Conservation (phyloP, 2,888 invertebrate genomes). For the Dione vanillae region DNA sequence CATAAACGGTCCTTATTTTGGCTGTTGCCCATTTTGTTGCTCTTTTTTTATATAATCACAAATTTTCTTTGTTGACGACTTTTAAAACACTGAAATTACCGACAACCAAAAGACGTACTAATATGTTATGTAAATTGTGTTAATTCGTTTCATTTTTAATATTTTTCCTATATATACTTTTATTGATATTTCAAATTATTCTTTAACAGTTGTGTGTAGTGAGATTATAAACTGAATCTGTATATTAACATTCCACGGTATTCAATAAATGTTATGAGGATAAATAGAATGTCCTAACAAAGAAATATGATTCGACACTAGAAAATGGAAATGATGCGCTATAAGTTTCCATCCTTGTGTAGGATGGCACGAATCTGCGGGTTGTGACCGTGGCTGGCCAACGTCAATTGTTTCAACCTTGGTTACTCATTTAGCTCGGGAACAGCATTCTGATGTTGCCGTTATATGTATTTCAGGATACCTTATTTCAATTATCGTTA, state of each 20-base stretch:
- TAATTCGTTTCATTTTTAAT: background rate
- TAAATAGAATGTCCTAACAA: background rate
- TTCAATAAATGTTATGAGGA: too few species aligned
- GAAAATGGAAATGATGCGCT: constrained; percentile 4
- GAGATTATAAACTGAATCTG: too few species aligned
- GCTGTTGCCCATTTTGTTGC: constrained; percentile 60
- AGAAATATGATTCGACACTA: background rate
- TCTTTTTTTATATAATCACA: constrained; percentile 39
- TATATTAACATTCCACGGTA: too few species aligned
- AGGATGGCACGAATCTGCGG: constrained; percentile 38
- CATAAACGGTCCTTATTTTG: constrained; percentile 76
- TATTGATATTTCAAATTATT: too few species aligned
- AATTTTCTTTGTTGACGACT: constrained; percentile 38
- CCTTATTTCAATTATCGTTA: constrained; percentile 8
- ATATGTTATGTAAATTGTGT: background rate
- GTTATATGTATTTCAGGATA: constrained; percentile 38
- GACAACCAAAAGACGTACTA: background rate
- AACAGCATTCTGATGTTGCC: constrained; percentile 46
- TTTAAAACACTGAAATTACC: background rate
- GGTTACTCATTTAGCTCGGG: constrained; percentile 64
- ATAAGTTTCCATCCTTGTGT: constrained; percentile 33
- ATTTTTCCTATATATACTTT: too few species aligned
- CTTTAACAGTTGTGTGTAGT: too few species aligned
- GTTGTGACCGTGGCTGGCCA: constrained; percentile 61
- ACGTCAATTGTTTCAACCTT: constrained; percentile 74